These are phyloP conservation scores for Menidia menidia DNA, from an alignment of 2,797 vertebrate species.

Conservation along the genomic window DNA sequence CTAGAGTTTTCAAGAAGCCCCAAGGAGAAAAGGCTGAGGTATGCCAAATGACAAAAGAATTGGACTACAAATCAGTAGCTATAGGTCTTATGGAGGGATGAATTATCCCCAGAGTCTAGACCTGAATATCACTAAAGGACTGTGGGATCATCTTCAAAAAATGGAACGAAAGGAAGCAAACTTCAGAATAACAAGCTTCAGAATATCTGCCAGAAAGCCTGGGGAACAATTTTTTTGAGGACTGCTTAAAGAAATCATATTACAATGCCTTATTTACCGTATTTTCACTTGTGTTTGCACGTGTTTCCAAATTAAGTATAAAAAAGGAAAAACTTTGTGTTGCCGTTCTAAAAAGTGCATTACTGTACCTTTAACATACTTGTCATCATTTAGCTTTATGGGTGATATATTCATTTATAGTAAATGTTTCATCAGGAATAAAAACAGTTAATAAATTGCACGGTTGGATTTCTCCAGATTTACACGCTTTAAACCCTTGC, in stretches of 20 bases:
- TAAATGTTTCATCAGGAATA: not conserved
- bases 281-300: no score
- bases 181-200: not conserved
- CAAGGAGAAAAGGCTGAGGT: not conserved
- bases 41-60: not conserved
- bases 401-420: not conserved
- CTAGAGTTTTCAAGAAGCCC: not conserved
- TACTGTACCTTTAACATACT: not conserved
- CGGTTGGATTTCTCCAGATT: not conserved
- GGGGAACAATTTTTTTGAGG: not conserved
- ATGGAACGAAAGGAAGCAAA: not conserved
- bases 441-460: not conserved
- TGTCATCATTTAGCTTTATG: not conserved
- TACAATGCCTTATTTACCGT: no score
- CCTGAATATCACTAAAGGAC: not conserved
- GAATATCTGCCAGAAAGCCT: not conserved
- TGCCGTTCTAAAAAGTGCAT: not conserved
- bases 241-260: no score
- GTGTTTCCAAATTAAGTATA: not conserved
- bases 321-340: no score
- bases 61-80: not conserved
- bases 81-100: not conserved
- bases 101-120: not conserved
- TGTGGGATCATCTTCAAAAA: not conserved
- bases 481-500: not conserved